Evolutionary conservation across 2,113 vertebrate species (phyloP), one percentile per base, ranked within the genome.

Genomic region (Aptenodytes patagonicus): DNA sequence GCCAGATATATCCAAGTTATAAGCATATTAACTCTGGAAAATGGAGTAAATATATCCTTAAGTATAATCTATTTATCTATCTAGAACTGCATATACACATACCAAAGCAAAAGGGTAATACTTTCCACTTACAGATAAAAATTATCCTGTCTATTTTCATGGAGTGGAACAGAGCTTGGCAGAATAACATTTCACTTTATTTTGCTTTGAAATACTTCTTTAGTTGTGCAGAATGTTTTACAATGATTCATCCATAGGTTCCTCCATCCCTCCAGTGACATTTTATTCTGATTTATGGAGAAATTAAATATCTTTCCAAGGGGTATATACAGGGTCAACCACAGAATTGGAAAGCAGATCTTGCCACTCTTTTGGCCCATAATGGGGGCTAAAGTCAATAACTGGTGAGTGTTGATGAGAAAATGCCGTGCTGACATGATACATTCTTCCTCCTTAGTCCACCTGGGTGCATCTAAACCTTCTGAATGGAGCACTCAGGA

Each of bases 61-160:
- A 57, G 34, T 73, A 28, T 62, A 57, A 91, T 70, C 62, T 92
- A 44, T 93, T 90, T 90, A 90, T 80, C 69, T 79, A 49, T 64
- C 62, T 80, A 70, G 25, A 73, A 83, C 58, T 93, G 58, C 26
- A 64, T 91, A 69, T 40, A 47, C 47, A 89, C 80, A 91, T 93
- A 81, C 55, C 81, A 94, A 87, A 91, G 78, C 13, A 91, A 91
- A 91, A 85, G 34, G 36, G 66, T 95, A 91, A 95, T 87, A 69
- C 51, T 95, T 97, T 95, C 87, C 81, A 95, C 29, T 95, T 87
- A 85, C 17, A 82, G 52, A 64, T 34, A 80, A 90, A 95, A 82
- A 66, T 17, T 91, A 8, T 87, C 26, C 18, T 80, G 15, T 64
- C 77, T 91, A 0, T 90, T 90, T 93, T 94, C 51, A 86, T 34